Evolutionary conservation across 2,797 vertebrate genomes (phyloP).

Genomic region (Urosaurus nigricauda): DNA sequence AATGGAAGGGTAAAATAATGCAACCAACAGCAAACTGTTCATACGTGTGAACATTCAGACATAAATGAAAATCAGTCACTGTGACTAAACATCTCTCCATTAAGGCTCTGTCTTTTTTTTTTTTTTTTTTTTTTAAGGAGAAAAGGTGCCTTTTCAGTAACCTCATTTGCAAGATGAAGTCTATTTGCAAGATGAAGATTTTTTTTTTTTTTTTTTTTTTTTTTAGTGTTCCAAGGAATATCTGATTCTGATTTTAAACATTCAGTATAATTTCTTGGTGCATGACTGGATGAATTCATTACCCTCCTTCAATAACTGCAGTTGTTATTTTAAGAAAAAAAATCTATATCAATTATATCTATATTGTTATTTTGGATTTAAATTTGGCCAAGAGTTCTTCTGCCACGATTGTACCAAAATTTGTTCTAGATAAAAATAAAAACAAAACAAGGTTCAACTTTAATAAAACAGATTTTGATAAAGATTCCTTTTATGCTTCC

Average conservation of each 20-base stretch:
- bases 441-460: neutral
- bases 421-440: neutral
- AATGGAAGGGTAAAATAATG: neutral
- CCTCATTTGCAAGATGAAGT: neutral
- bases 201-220: neutral
- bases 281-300: neutral
- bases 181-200: neutral
- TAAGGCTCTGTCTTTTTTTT: neutral
- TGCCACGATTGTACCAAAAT: neutral
- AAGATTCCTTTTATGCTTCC: slow-evolving; percentile 31
- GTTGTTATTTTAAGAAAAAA: neutral
- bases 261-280: neutral
- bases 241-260: slow-evolving; percentile 10
- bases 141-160: neutral
- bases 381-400: neutral
- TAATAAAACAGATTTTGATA: neutral
- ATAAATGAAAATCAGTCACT: neutral
- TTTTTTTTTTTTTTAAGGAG: neutral
- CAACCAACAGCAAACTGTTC: neutral
- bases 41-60: neutral
- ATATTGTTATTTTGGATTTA: slow-evolving; percentile 19
- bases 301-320: neutral
- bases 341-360: neutral
- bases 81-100: neutral
- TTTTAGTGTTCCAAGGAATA: neutral